These are phyloP conservation scores for Autographa pulchrina DNA, from an alignment of 2,888 invertebrate genomes.

Conservation along the genomic window DNA sequence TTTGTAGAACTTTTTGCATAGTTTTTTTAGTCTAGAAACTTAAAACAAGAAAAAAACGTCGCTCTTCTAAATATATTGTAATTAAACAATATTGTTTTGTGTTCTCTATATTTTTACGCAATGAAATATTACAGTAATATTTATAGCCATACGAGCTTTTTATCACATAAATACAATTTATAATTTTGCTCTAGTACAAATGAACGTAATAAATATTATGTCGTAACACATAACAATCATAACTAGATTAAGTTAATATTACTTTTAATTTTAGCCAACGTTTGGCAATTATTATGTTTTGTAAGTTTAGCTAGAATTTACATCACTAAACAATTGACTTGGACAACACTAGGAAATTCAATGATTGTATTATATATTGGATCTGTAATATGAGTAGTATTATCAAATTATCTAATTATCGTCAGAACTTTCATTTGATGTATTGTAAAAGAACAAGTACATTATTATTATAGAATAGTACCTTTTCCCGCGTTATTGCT, in stretches of 20 bases:
- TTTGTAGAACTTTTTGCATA: conserved; percentile 17
- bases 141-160: conserved; percentile 16
- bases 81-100: neutral
- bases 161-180: conserved; percentile 37
- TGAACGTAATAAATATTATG: conserved; percentile 27
- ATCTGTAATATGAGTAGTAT: conserved; percentile 2
- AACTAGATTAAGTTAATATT: conserved; percentile 32
- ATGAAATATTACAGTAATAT: conserved; percentile 29
- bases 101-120: conserved; percentile 23
- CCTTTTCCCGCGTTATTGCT: conserved; percentile 28
- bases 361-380: conserved; percentile 5
- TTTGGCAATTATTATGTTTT: neutral
- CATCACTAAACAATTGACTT: neutral
- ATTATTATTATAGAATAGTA: conserved; percentile 42
- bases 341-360: neutral
- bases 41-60: neutral
- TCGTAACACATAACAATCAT: conserved; percentile 29
- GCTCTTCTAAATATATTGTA: neutral
- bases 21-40: conserved; percentile 11
- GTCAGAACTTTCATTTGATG: conserved; percentile 1
- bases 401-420: neutral
- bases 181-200: conserved; percentile 53
- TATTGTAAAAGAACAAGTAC: conserved; percentile 23
- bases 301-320: conserved; percentile 1
- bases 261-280: neutral